Evolutionary conservation across 1,140 invertebrate species (phyloP), one percentile per base, ranked within the genome.

Genomic region (Pantala flavescens): DNA sequence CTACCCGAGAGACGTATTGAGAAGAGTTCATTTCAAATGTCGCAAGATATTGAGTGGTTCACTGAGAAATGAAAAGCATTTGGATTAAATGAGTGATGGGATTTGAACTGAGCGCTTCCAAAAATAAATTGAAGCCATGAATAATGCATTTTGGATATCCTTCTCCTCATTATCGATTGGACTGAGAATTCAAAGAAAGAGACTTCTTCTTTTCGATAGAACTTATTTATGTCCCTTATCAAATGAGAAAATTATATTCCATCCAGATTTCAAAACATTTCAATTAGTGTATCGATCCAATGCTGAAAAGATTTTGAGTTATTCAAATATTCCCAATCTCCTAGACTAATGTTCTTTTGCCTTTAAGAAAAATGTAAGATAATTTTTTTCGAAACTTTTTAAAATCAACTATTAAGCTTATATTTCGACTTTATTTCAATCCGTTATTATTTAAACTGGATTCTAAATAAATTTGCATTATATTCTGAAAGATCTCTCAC

Each of bases 101-200:
- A 63, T 63, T 63, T 63, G 49, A 63, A 63, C 49, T 21, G n/a
- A 63, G n/a, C 49, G 49, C 49, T 63, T 21, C 49, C 16, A 63
- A 63, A 63, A 63, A 63, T 63, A 63, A 63, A 63, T 63, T 63
- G 49, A 63, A 21, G 49, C 49, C 49, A 63, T 63, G 49, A 63
- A 63, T 63, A 63, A 63, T 63, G 49, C 49, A 63, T 63, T 63
- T 21, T 63, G 49, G n/a, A 63, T 63, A 63, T 63, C 49, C n/a
- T 12, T 63, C 49, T 3, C 49, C 49, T 21, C 49, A 19, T 63
- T 63, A 63, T 63, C 49, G 49, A 63, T 63, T 21, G 49, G 49
- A 63, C 49, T 63, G 14, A 21, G 49, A 63, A 63, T 63, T 12
- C 28, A 63, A 63, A 63, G 12, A 21, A 12, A 63, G 16, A 12